Evolutionary conservation across 1,140 invertebrate genomes (phyloP), one percentile per base, ranked within the genome.

Genomic region (Rhopalosiphum maidis): DNA sequence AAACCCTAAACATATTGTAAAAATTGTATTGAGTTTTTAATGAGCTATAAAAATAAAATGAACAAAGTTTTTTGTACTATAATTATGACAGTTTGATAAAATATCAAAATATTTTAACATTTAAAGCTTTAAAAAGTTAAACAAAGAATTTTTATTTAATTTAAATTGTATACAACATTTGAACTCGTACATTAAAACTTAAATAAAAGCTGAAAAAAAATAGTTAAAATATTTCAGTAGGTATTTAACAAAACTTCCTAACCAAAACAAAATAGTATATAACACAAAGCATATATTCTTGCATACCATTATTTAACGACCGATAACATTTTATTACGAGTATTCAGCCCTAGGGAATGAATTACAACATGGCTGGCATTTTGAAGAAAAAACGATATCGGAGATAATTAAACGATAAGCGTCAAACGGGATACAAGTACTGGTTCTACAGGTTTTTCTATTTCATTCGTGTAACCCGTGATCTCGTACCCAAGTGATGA

Each of bases 321-420:
- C 91, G 91, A 92, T 92, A 92, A 92, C 91, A 92, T 92, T 92
- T 77, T 92, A 46, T 83, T 83, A 83, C 46, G 77, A 43, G 68
- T 35, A 41, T 92, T 83, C 77, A 25, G 91, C 77, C 91, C 46
- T 46, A 51, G 91, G 91, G n/a, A 82, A 82, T n/a, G 90, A 46
- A 68, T 68, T 68, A 82, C 90, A 35, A 37, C 91, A 37, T 48
- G 46, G 68, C 43, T 48, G 68, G 41, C 11, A 86, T 93, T 93
- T 93, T 85, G 48, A 86, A 93, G 82, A 77, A 48, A 93, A 48
- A 83, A 93, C 82, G 77, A 93, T 93, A 93, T 54, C 35, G 30
- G 25, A 93, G 91, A 93, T 93, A 93, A 93, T 93, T 93, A 85
- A 86, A 93, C 91, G 91, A 93, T 93, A 93, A 93, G 82, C 91